Base-by-base conservation (phyloP, 1,140 invertebrate genomes). In the Phocides pigmalion region DNA sequence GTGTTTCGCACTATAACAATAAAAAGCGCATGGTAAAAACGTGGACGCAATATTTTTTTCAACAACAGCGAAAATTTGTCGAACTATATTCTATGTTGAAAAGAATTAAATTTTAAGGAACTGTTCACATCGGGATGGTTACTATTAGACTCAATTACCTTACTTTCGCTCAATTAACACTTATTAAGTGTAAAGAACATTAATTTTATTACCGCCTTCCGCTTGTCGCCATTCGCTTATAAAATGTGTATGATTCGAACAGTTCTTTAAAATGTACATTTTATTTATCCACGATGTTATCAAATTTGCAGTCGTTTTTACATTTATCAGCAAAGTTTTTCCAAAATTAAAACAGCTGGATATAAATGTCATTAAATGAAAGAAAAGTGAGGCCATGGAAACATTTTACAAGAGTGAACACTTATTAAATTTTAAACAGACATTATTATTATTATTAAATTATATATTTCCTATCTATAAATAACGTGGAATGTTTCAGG, bases 381-480 rank as follows among this genome's bases (percentile, higher is more conserved):
- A 41, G 15, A 56, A 19, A 16, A 4, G 17, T 25, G 53, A 32
- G 47, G 37, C 53, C 53, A 42, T 37, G 15, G 19, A 66, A 46
- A 70, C 62, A 76, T 64, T 58, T 51, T 14, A 35, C 37, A 63
- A 63, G 16, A 54, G 58, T 75, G 74, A 82, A 82, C 72, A 77
- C 69, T 68, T 79, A 66, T 70, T 68, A 74, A 69, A 70, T 68
- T 58, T 70, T 56, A 70, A 62, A 77, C 76, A 74, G 66, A 72
- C 66, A 73, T n/a, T n/a, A 68, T 58, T 65, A 72, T 70, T n/a
- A 58, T 68, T 62, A n/a, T 71, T 70, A 72, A 70, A 70, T 64
- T 67, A 70, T 65, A 69, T 50, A 62, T 67, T 74, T 62, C 56
- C 73, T 80, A 82, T 74, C 76, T 82, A 82, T 67, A 73, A 42